Conservation (phyloP, 2,797 vertebrate genomes). For the Catharus ustulatus region DNA sequence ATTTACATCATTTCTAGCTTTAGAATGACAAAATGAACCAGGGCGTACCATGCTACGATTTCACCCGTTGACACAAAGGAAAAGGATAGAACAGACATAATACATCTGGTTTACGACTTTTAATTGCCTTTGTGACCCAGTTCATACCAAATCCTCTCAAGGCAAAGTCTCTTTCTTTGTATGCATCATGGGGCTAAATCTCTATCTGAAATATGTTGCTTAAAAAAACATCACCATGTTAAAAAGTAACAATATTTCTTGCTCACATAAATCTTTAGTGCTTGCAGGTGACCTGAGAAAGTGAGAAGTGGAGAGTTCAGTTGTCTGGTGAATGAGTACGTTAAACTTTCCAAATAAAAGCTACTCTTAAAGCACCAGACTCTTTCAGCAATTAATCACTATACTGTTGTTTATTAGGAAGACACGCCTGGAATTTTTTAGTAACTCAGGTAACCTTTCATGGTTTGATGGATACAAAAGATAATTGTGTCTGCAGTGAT, state of each 20-base stretch:
- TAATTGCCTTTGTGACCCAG: slow-evolving; percentile 72
- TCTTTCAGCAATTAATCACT: slow-evolving; percentile 67
- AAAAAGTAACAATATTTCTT: slow-evolving; percentile 75
- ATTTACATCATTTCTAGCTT: slow-evolving; percentile 62
- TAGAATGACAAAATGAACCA: slow-evolving; percentile 74
- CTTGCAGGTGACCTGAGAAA: slow-evolving; percentile 77
- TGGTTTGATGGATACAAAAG: slow-evolving; percentile 63
- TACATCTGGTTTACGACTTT: slow-evolving; percentile 76
- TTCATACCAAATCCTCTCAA: slow-evolving; percentile 68
- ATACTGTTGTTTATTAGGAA: slow-evolving; percentile 65
- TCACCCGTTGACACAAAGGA: slow-evolving; percentile 72
- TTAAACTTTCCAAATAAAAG: slow-evolving; percentile 74
- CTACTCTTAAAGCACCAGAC: slow-evolving; percentile 69
- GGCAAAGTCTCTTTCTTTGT: slow-evolving; percentile 57
- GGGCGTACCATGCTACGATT: slow-evolving; percentile 74
- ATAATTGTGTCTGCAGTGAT: slow-evolving; percentile 64
- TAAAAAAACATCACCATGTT: slow-evolving; percentile 50
- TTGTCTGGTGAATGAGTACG: slow-evolving; percentile 76
- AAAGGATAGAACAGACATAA: slow-evolving; percentile 75
- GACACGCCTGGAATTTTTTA: slow-evolving; percentile 72
- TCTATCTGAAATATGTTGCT: slow-evolving; percentile 73
- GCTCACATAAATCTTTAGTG: slow-evolving; percentile 77
- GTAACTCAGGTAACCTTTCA: slow-evolving; percentile 70
- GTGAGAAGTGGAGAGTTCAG: slow-evolving; percentile 76
- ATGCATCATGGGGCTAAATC: slow-evolving; percentile 55